Conservation (phyloP, 2,888 invertebrate species). For the Metopia argyrocephala region DNA sequence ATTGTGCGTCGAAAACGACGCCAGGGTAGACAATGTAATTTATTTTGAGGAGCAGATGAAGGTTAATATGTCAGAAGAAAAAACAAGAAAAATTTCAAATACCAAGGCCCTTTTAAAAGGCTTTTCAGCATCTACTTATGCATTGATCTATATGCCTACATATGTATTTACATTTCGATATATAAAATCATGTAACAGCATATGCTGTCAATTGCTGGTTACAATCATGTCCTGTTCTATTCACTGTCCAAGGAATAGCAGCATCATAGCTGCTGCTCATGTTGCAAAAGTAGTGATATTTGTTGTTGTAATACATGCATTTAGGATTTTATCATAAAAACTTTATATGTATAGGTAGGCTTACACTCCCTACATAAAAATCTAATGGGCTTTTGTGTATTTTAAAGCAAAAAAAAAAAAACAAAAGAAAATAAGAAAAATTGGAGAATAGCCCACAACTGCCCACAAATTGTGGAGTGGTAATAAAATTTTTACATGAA, state of each 20-base stretch:
- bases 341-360: background rate
- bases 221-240: conserved; percentile 52
- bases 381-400: conserved; percentile 5
- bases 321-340: conserved; percentile 27
- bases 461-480: conserved; percentile 41
- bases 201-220: conserved; percentile 58
- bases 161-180: background rate
- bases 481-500: conserved; percentile 37
- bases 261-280: conserved; percentile 3
- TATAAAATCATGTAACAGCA: conserved; percentile 57
- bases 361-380: background rate
- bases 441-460: conserved; percentile 10
- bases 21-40: too few species aligned
- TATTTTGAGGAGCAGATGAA: too few species aligned
- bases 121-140: background rate
- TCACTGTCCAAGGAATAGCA: conserved; percentile 9
- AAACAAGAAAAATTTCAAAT: too few species aligned
- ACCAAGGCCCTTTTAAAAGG: background rate
- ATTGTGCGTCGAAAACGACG: too few species aligned
- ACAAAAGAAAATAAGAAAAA: background rate
- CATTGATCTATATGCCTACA: background rate
- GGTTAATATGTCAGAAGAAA: too few species aligned
- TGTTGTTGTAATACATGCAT: conserved; percentile 6
- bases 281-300: background rate
- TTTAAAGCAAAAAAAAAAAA: background rate